phyloP scores from a whole-genome alignment of 2,113 vertebrate genomes.

The Pitta sordida region DNA sequence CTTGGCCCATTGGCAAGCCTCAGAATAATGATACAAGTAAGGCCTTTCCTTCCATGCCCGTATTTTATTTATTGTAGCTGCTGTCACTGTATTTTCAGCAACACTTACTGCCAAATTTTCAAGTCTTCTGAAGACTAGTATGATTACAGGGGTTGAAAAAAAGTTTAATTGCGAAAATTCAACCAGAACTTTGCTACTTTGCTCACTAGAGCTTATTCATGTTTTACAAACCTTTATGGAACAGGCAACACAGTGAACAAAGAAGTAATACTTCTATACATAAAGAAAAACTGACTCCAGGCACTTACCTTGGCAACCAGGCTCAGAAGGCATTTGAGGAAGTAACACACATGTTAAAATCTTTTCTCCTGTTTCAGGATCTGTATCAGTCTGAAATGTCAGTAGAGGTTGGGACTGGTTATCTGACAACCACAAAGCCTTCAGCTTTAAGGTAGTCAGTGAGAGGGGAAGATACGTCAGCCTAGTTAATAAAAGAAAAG shows the following conservation, averaged over 20 bases:
- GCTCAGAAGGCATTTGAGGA: slow-evolving; percentile 89
- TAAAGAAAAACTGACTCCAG: not conserved
- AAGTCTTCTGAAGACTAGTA: not conserved
- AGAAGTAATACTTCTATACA: not conserved
- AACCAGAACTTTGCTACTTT: not conserved
- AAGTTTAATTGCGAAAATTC: not conserved
- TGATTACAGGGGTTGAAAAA: not conserved
- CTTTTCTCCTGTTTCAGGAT: slow-evolving; percentile 86
- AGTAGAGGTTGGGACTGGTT: slow-evolving; percentile 98
- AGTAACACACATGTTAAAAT: slow-evolving; percentile 96
- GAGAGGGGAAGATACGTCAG: slow-evolving; percentile 87
- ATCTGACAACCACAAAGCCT: slow-evolving; percentile 96
- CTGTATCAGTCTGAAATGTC: slow-evolving; percentile 92
- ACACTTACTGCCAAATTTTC: not conserved
- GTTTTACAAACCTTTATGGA: not conserved
- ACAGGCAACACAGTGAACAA: not conserved
- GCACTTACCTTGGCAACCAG: slow-evolving; percentile 82
- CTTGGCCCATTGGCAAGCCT: not conserved
- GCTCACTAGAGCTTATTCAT: not conserved
- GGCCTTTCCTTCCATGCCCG: not conserved
- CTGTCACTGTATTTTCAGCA: not conserved
- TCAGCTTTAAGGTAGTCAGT: slow-evolving; percentile 87
- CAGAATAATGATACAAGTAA: not conserved
- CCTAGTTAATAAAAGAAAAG: slow-evolving; percentile 67
- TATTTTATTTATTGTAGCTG: not conserved